A percentile compares a stretch with the other conserved stretches of the same genome.
phyloP scores from a whole-genome alignment of 2,888 invertebrate species.

The Himalopsyche tibetana region DNA sequence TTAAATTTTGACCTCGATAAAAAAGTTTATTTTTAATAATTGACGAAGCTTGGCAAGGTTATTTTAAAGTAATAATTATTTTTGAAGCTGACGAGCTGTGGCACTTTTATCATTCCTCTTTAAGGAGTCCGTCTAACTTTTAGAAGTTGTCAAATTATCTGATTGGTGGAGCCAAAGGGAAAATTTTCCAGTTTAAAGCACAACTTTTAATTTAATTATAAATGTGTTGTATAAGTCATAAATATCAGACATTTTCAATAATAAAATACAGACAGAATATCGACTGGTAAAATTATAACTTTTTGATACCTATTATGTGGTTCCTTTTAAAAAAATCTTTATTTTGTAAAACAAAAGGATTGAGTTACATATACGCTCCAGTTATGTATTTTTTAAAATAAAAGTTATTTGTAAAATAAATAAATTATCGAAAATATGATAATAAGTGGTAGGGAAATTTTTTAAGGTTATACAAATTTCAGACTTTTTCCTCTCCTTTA shows the following conservation, averaged over 20 bases:
- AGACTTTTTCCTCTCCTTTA: too few species aligned
- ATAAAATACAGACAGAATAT: too few species aligned
- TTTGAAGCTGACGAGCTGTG: conserved; percentile 14
- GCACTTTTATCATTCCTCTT: conserved; percentile 26
- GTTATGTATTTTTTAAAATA: too few species aligned
- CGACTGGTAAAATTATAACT: too few species aligned
- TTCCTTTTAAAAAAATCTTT: too few species aligned
- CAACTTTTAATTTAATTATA: conserved; percentile 26
- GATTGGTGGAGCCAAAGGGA: neutral
- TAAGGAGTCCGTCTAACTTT: conserved; percentile 9
- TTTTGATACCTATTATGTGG: too few species aligned
- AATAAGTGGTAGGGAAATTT: too few species aligned
- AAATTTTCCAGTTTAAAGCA: neutral
- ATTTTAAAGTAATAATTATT: conserved; percentile 8
- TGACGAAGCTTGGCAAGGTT: conserved; percentile 7
- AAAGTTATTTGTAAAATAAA: too few species aligned
- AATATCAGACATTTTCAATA: neutral
- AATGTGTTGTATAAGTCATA: neutral
- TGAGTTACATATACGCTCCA: too few species aligned
- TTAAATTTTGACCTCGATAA: neutral
- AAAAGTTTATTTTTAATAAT: conserved; percentile 26
- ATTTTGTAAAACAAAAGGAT: too few species aligned
- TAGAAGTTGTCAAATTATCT: neutral
- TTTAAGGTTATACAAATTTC: too few species aligned
- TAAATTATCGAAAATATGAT: too few species aligned